Evolutionary conservation across 2,113 vertebrate genomes (phyloP).

Genomic region (Archilochus colubris): DNA sequence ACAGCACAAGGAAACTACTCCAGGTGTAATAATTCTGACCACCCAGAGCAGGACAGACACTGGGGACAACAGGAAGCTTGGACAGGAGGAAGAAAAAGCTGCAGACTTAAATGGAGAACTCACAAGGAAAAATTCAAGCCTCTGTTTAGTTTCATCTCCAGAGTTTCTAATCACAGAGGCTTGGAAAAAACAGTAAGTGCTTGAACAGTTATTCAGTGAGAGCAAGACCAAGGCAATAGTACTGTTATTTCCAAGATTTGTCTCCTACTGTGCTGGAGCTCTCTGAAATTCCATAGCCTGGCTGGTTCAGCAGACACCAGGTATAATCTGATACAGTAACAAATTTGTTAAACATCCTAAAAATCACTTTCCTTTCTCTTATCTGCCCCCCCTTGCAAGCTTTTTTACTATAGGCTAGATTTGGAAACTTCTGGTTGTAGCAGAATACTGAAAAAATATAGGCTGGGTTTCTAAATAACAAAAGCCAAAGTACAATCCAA

Average conservation of each 20-base stretch:
- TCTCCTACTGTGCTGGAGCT: background rate
- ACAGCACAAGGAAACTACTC: background rate
- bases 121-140: background rate
- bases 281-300: rapidly evolving
- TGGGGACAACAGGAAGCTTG: background rate
- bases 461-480: background rate
- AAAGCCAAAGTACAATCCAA: background rate
- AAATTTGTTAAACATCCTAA: background rate
- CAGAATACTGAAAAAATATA: background rate
- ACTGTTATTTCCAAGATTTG: background rate
- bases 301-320: background rate
- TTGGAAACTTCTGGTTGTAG: background rate
- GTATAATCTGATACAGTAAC: background rate
- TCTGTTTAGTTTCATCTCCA: background rate
- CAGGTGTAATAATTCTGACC: background rate
- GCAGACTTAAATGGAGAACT: background rate
- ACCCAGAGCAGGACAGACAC: background rate
- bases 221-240: background rate
- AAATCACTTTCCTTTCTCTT: background rate
- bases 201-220: background rate
- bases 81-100: background rate
- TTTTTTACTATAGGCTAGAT: background rate
- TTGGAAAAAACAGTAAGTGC: background rate
- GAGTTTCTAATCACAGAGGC: background rate
- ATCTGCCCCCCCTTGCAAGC: background rate